Evolutionary conservation across 2,113 vertebrate species (phyloP), one percentile per base, ranked within the genome.

Genomic region (Parus major): DNA sequence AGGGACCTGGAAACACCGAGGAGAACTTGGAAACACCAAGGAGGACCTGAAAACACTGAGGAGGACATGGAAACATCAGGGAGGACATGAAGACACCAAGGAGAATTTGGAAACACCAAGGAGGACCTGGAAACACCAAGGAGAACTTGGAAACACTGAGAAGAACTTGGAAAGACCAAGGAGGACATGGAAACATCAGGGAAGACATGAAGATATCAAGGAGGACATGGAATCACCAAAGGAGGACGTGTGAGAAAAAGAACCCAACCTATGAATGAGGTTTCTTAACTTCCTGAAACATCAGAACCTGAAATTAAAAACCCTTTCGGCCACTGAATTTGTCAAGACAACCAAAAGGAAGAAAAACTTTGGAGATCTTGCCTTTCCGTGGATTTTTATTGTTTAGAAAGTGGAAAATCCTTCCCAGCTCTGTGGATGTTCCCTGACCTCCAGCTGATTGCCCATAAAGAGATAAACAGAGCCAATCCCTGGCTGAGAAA

Each of bases 161-260:
- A 31, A 71, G 28, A 5, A 46, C 28, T 0, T 12, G 13, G 15
- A 2, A 75, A 3, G 24, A n/a, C 1, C 5, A 4, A 63, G 18
- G 23, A 52, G 1, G 14, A 52, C 8, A 0, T 13, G 29, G 18
- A 0, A 64, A 2, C 10, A 14, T 0, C 11, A 2, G 27, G 49
- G n/a, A 72, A 12, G 5, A 56, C n/a, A 0, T 23, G 25, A 29
- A 8, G 49, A 4, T 20, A 36, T 2, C 4, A 10, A 36, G 24
- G 3, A 44, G 8, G 10, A 24, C 27, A 0, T 13, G 15, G 15
- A 1, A 41, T 7, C 36, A 33, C 2, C 5, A 4, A 12, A 56
- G 53, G 11, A 42, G 33, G 25, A 33, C 0, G 1, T 20, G 44
- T 11, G 52, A 35, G 8, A 15, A 39, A 44, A 21, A 50, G 46